Percentiles rank a stretch among this genome's conserved stretches.
phyloP scores from a whole-genome alignment of 2,113 vertebrate genomes.

The Sinocyclocheilus anshuiensis region DNA sequence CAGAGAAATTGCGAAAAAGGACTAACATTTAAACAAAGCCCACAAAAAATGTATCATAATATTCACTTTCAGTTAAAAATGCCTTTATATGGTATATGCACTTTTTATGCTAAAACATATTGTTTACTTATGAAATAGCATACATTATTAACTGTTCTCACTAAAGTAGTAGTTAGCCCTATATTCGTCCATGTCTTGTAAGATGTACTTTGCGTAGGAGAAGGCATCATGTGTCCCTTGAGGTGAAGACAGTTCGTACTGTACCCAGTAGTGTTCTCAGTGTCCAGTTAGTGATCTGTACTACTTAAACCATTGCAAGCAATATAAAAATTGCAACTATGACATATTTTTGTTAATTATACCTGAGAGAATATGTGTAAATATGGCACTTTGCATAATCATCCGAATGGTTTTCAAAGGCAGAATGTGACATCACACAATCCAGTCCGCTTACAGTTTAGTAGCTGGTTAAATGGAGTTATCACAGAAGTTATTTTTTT shows the following conservation, averaged over 20 bases:
- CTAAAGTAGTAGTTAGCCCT: not conserved
- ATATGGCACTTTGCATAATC: not conserved
- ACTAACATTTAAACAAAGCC: too few species aligned
- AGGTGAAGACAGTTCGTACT: not conserved
- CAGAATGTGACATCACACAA: not conserved
- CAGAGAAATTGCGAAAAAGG: not conserved
- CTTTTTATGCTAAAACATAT: not conserved
- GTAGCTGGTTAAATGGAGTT: too few species aligned
- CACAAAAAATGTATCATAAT: too few species aligned
- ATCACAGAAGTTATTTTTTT: not conserved
- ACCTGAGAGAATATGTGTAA: not conserved
- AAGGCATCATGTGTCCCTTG: not conserved
- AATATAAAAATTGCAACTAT: not conserved
- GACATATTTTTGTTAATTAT: not conserved
- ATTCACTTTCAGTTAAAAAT: not conserved
- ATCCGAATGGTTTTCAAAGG: not conserved
- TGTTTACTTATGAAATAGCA: not conserved
- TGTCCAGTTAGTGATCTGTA: not conserved
- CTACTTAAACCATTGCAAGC: not conserved
- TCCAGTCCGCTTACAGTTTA: not conserved
- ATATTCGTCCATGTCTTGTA: not conserved
- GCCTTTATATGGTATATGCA: not conserved
- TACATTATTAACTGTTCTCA: not conserved
- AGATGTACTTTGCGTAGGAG: not conserved
- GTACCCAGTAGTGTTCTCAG: constrained; percentile 7